Base-by-base conservation (phyloP, 53 echinoderm and acorn worm genomes). In the Actinopyga echinites region DNA sequence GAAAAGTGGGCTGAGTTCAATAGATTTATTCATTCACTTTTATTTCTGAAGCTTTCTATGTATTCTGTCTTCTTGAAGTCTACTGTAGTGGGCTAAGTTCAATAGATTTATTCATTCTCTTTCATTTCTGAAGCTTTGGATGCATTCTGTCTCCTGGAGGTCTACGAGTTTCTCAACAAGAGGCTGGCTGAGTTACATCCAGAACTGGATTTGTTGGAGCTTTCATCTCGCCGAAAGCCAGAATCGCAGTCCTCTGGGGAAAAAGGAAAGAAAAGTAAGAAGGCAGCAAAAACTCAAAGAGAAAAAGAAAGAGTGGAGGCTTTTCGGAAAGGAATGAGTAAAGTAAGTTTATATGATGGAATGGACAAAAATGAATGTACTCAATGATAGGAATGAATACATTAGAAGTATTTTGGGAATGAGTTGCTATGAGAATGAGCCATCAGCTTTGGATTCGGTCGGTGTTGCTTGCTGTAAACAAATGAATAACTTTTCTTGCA, bases 141-240 rank as follows among this genome's bases (percentile, higher is more conserved):
- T 85, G 97, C 97, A n/a, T 92, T 80, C 79, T 96, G 97, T 57
- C 83, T 96, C 30, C 68, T 96, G 23, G 97, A 96, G 77, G 81
- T 96, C 57, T 96, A 90, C 82, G 69, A 90, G 3, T 60, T 85
- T 66, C 81, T 96, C 28, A 92, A 88, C 62, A 74, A 29, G 69
- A 90, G 53, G 45, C 86, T 92, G 11, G 62, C 75, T 1, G 79
- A 81, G n/a, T 77, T 79, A 12, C 58, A 75, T 31, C 83, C 91
- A 30, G 77, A 93, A 19, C 82, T 93, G 22, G 79, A 92, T 79
- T 85, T 96, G 84, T 90, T 90, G 29, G 13, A 55, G 8, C 78
- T 78, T 91, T 33, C 17, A 13, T 12, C 56, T 31, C n/a, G 45
- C 33, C 52, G 5, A 52, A 26, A 29, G 15, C 54, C 28, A 9